These are phyloP conservation scores for Limnothrissa miodon DNA, from an alignment of 2,113 vertebrate species.

Conservation along the genomic window DNA sequence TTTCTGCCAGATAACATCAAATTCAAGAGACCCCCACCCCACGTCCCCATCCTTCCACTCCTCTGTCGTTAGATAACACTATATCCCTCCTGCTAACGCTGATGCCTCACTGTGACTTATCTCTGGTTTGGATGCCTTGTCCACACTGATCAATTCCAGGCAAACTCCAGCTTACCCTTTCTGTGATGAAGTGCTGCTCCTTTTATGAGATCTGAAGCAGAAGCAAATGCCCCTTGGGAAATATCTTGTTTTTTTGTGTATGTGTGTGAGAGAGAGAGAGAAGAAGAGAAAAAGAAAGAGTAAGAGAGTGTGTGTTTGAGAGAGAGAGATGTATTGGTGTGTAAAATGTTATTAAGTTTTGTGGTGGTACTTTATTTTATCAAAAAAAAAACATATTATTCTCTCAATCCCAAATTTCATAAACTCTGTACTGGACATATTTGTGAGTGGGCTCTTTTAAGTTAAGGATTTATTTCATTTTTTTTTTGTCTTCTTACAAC, in stretches of 20 bases:
- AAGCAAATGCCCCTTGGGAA: conserved; percentile 73
- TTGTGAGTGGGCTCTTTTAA: not conserved
- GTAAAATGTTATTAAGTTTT: conserved; percentile 44
- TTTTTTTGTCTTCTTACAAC: not conserved
- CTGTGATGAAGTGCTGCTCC: conserved; percentile 81
- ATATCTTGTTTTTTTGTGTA: conserved; percentile 61
- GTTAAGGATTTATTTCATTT: not conserved
- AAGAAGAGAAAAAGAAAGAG: conserved; percentile 17
- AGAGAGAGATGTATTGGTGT: not conserved
- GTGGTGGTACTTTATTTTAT: conserved; percentile 44
- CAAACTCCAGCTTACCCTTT: conserved; percentile 70
- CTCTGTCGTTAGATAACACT: conserved; percentile 70
- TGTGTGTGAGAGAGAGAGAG: conserved; percentile 50
- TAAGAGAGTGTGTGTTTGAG: conserved; percentile 14
- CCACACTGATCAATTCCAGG: conserved; percentile 85
- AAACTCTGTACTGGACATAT: not conserved
- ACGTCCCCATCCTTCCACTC: not conserved
- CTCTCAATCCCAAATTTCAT: conserved; percentile 10
- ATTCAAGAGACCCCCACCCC: conserved; percentile 73
- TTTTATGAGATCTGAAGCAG: conserved; percentile 77
- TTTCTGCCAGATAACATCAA: conserved; percentile 87
- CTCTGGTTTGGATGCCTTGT: conserved; percentile 80
- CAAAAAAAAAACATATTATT: not conserved
- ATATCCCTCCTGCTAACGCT: conserved; percentile 72
- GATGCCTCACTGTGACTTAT: conserved; percentile 78